Evolutionary conservation across 1,140 invertebrate genomes (phyloP).

Genomic region (Drosophila novamexicana): DNA sequence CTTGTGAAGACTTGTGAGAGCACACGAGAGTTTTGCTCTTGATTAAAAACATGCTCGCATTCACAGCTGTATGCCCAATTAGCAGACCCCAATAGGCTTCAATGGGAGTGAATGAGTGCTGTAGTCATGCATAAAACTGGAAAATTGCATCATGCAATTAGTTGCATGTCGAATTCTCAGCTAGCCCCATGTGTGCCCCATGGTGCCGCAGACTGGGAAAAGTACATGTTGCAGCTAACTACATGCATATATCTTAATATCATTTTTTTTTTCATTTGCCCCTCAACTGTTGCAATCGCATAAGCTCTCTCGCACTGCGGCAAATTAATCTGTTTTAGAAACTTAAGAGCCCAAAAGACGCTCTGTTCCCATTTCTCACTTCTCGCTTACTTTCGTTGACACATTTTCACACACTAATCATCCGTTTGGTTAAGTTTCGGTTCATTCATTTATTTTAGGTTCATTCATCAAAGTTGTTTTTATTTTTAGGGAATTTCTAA

Average conservation of each 20-base stretch:
- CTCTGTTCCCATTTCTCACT: slow-evolving; percentile 27
- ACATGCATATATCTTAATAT: slow-evolving; percentile 12
- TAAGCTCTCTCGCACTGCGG: slow-evolving; percentile 12
- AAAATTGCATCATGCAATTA: slow-evolving; percentile 51
- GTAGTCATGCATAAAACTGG: slow-evolving; percentile 22
- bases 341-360: slow-evolving; percentile 39
- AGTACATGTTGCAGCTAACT: slow-evolving; percentile 3
- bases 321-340: slow-evolving; percentile 35
- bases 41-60: slow-evolving; percentile 45
- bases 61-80: slow-evolving; percentile 37
- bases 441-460: slow-evolving; percentile 30
- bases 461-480: slow-evolving; percentile 40
- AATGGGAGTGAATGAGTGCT: neutral
- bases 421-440: slow-evolving; percentile 35
- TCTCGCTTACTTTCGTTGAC: slow-evolving; percentile 71
- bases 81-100: slow-evolving; percentile 25
- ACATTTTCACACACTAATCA: slow-evolving; percentile 68
- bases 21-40: slow-evolving; percentile 6
- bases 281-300: slow-evolving; percentile 32
- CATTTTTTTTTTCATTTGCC: slow-evolving; percentile 2
- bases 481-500: slow-evolving; percentile 35
- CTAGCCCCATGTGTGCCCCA: slow-evolving; percentile 17
- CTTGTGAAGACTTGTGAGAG: slow-evolving; percentile 8
- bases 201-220: slow-evolving; percentile 26
- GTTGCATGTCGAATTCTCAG: slow-evolving; percentile 46